These are phyloP conservation scores for Triplophysa rosa DNA, from an alignment of 2,113 vertebrate genomes.

Conservation along the genomic window DNA sequence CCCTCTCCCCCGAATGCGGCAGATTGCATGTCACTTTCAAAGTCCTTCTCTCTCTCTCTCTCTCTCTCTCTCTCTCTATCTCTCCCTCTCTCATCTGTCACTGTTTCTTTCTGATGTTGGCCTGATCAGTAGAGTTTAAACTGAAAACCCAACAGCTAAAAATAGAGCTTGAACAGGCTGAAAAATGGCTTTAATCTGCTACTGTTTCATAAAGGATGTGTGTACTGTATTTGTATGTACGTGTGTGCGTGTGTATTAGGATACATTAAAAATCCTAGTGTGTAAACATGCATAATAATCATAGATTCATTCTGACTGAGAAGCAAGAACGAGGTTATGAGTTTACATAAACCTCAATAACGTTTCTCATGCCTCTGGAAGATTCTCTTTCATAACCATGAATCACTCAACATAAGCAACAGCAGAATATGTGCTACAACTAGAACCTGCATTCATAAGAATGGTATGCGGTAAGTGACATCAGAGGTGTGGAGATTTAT, in stretches of 20 bases:
- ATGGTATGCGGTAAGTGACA: neutral
- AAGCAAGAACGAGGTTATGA: slow-evolving; percentile 22
- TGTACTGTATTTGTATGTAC: slow-evolving; percentile 32
- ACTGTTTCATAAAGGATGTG: slow-evolving; percentile 35
- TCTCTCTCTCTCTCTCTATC: slow-evolving; percentile 5
- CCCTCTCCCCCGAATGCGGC: slow-evolving; percentile 48
- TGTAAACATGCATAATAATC: slow-evolving; percentile 51
- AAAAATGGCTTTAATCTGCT: slow-evolving; percentile 53
- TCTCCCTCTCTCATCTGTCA: slow-evolving; percentile 18
- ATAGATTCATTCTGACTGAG: slow-evolving; percentile 44
- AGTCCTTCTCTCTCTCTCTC: slow-evolving; percentile 15
- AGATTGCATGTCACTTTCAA: slow-evolving; percentile 48
- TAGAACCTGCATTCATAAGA: neutral
- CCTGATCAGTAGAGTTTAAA: slow-evolving; percentile 49
- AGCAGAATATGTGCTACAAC: neutral
- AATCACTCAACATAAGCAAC: slow-evolving; percentile 17
- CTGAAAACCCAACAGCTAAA: slow-evolving; percentile 51
- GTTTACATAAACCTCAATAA: slow-evolving; percentile 45
- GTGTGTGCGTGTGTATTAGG: slow-evolving; percentile 14
- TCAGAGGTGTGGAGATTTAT: neutral
- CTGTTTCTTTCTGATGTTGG: slow-evolving; percentile 48
- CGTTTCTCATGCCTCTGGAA: slow-evolving; percentile 28
- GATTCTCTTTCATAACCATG: slow-evolving; percentile 18
- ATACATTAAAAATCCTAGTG: slow-evolving; percentile 48
- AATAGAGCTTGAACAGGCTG: slow-evolving; percentile 49